Percentiles rank a stretch among this genome's conserved stretches.
Evolutionary conservation across 2,113 vertebrate species (phyloP).

Genomic region (Pygoscelis adeliae): DNA sequence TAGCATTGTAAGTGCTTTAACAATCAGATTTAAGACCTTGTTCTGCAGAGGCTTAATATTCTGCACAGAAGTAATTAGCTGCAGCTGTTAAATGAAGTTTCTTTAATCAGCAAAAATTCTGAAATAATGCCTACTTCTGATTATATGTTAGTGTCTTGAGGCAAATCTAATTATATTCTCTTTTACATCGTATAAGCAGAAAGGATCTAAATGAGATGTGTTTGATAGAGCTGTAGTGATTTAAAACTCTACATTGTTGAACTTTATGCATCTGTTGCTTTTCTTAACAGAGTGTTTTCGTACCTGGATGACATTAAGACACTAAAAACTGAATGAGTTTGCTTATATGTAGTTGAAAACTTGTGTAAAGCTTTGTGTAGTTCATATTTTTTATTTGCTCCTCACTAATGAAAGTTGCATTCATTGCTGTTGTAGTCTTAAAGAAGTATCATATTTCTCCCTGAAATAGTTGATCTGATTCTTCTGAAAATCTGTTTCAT

Average conservation of each 20-base stretch:
- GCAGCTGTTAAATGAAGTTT: conserved; percentile 1
- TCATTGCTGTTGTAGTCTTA: background rate
- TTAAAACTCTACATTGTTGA: background rate
- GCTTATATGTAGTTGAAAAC: background rate
- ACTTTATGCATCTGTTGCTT: background rate
- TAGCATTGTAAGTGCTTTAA: background rate
- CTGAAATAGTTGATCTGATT: background rate
- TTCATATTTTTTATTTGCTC: background rate
- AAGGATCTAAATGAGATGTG: background rate
- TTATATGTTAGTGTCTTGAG: background rate
- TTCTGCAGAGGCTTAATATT: background rate
- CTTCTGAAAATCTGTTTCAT: background rate
- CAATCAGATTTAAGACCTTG: background rate
- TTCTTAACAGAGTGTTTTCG: background rate
- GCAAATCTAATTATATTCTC: background rate
- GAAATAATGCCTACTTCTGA: background rate
- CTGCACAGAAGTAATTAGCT: background rate
- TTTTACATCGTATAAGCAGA: background rate
- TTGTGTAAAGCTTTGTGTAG: background rate
- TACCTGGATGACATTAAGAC: background rate
- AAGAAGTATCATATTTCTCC: background rate
- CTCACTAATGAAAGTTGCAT: background rate
- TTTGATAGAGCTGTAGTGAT: background rate
- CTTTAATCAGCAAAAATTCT: background rate
- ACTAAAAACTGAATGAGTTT: background rate